These are phyloP conservation scores for Caenorhabditis macrosperma DNA, from an alignment of 2,888 invertebrate species.

Conservation along the genomic window DNA sequence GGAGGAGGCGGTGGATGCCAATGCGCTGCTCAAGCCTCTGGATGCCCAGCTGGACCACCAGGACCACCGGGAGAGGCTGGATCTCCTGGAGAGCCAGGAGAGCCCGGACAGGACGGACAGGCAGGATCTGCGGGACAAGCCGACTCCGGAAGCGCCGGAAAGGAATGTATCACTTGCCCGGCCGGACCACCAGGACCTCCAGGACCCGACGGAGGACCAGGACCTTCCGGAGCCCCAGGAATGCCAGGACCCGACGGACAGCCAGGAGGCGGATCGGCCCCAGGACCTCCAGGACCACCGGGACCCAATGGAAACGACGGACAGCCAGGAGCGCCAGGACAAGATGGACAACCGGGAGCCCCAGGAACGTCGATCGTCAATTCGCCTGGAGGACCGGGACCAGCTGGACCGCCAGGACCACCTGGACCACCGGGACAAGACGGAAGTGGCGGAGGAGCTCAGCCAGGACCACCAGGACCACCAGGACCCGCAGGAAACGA, in stretches of 20 bases:
- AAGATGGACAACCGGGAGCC: too few relatives aligned
- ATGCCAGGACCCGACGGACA: slow-evolving; percentile 56
- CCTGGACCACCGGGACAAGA: slow-evolving; percentile 53
- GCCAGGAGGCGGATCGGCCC: slow-evolving; percentile 21
- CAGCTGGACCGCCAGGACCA: slow-evolving; percentile 58
- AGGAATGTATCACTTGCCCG: slow-evolving; percentile 56
- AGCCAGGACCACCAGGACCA: slow-evolving; percentile 69
- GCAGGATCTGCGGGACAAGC: slow-evolving; percentile 54
- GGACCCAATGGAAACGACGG: slow-evolving; percentile 57
- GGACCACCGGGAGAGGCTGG: slow-evolving; percentile 68
- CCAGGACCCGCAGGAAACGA: slow-evolving; percentile 62
- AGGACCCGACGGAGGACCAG: slow-evolving; percentile 55
- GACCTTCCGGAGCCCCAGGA: slow-evolving; percentile 53
- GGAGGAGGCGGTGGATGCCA: slow-evolving; percentile 56
- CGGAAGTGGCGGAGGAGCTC: slow-evolving; percentile 45
- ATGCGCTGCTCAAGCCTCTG: slow-evolving; percentile 63
- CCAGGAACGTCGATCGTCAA: slow-evolving; percentile 44
- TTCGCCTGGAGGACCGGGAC: slow-evolving; percentile 51
- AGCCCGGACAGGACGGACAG: slow-evolving; percentile 45
- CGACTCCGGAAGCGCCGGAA: slow-evolving; percentile 24
- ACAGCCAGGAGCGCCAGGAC: slow-evolving; percentile 58
- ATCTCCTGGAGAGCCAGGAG: slow-evolving; percentile 46
- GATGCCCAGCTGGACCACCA: slow-evolving; percentile 72
- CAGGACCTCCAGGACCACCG: slow-evolving; percentile 61
- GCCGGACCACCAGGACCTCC: slow-evolving; percentile 63